These are phyloP conservation scores for Corythornis vintsioides DNA, from an alignment of 2,113 vertebrate species.

Conservation along the genomic window DNA sequence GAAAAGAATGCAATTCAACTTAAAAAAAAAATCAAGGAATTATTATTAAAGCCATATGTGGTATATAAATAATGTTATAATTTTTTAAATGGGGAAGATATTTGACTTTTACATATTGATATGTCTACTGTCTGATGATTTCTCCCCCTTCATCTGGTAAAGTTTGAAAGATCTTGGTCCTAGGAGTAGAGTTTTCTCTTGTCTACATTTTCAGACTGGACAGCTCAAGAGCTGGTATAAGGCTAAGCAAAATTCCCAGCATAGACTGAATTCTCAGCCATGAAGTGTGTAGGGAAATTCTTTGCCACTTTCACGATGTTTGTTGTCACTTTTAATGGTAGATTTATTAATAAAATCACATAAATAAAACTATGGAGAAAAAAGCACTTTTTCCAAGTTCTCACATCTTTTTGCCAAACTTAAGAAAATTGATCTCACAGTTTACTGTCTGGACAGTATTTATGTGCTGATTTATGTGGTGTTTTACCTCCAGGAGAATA, in stretches of 20 bases:
- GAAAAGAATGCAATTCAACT: too few relatives aligned
- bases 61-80: not conserved
- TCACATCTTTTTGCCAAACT: not conserved
- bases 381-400: not conserved
- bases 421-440: not conserved
- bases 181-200: not conserved
- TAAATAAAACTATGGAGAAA: not conserved
- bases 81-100: not conserved
- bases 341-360: not conserved
- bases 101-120: not conserved
- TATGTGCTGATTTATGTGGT: not conserved
- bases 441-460: not conserved
- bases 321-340: not conserved
- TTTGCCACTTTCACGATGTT: not conserved
- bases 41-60: rapidly evolving
- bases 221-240: not conserved
- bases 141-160: not conserved
- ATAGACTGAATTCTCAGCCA: not conserved
- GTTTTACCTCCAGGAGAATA: not conserved
- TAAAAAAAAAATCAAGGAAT: not conserved
- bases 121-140: not conserved
- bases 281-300: not conserved
- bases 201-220: not conserved
- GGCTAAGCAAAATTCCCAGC: not conserved
- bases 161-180: not conserved